phyloP scores from a whole-genome alignment of 2,888 invertebrate genomes.

The Lissocephala sabroskyi region DNA sequence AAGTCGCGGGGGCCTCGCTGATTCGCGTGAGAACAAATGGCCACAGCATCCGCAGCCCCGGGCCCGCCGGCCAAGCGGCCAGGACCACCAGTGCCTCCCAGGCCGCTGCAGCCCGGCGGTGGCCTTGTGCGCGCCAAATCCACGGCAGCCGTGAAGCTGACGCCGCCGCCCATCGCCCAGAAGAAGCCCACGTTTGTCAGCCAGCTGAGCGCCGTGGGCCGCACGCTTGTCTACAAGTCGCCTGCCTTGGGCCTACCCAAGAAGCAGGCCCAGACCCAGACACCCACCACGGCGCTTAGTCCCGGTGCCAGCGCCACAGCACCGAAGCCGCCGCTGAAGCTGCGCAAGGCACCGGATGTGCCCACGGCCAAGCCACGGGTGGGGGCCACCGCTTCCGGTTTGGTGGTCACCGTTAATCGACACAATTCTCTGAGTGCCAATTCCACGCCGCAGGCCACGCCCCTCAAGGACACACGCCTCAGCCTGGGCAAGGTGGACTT shows the following conservation, averaged over 20 bases:
- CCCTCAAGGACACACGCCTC: slow-evolving; percentile 61
- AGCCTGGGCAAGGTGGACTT: slow-evolving; percentile 65
- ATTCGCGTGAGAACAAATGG: slow-evolving; percentile 51
- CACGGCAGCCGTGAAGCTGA: slow-evolving; percentile 15
- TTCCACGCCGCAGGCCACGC: slow-evolving; percentile 22
- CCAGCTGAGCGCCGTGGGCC: slow-evolving; percentile 65
- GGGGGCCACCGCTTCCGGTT: slow-evolving; percentile 22
- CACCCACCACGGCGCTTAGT: slow-evolving; percentile 48
- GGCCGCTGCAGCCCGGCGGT: slow-evolving; percentile 76
- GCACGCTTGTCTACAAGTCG: slow-evolving; percentile 72
- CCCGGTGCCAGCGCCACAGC: no score
- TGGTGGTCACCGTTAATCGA: slow-evolving; percentile 46
- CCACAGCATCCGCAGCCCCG: slow-evolving; percentile 34
- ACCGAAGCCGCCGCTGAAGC: slow-evolving; percentile 57
- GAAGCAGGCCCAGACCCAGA: slow-evolving; percentile 61
- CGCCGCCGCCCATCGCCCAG: slow-evolving; percentile 49
- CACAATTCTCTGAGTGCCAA: slow-evolving; percentile 52
- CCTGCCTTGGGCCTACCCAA: slow-evolving; percentile 68
- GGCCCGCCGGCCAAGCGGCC: slow-evolving; percentile 72
- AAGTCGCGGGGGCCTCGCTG: not conserved
- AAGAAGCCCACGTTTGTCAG: slow-evolving; percentile 57
- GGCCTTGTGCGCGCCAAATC: slow-evolving; percentile 30
- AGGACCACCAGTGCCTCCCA: slow-evolving; percentile 85
- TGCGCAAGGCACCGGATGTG: slow-evolving; percentile 67
- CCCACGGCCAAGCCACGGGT: slow-evolving; percentile 57